Base-by-base conservation (phyloP, 2,113 vertebrate species). In the Eira barbara region DNA sequence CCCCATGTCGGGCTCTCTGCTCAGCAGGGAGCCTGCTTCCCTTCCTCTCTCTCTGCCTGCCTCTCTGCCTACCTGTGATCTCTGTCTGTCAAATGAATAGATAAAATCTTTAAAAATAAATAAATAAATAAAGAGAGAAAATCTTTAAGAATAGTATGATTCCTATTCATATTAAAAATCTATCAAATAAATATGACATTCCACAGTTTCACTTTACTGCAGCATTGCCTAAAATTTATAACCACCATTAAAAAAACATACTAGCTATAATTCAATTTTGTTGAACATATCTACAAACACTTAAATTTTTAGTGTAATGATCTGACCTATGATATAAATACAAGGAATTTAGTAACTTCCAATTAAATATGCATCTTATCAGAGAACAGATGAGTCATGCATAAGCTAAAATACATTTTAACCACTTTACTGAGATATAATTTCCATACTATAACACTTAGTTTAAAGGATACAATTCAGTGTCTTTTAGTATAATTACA, bases 271-370 rank as follows among this genome's bases (percentile, higher is more conserved):
- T 90, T 90, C 45, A 59, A 0, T 96, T 20, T 76, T 84, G 14
- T 76, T 87, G 52, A 87, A 55, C 49, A 65, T 69, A 21, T 49
- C 13, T 57, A 23, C 21, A 71, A 79, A 90, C 20, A 71, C 29
- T 85, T 74, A 92, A 27, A 67, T 81, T 89, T 95, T 92, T 97
- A 81, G 31, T 80, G 18, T 93, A 95, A 96, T 83, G 29, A 91
- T 79, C 13, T 78, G 13, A 91, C 36, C 34, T 59, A 18, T 73
- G 52, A 86, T 49, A 81, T 61, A 86, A 74, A 87, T 95, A 79
- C 10, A 83, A 74, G 52, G 84, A 95, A 67, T 63, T 86, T 78
- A 69, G 15, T 91, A 80, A 49, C 39, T 85, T 89, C 12, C 82
- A 81, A 9, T 85, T 80, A 92, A 92, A 71, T 69, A 89, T 23